These are phyloP conservation scores for Rhadinocentrus ornatus DNA, from an alignment of 2,797 vertebrate species.

Conservation along the genomic window DNA sequence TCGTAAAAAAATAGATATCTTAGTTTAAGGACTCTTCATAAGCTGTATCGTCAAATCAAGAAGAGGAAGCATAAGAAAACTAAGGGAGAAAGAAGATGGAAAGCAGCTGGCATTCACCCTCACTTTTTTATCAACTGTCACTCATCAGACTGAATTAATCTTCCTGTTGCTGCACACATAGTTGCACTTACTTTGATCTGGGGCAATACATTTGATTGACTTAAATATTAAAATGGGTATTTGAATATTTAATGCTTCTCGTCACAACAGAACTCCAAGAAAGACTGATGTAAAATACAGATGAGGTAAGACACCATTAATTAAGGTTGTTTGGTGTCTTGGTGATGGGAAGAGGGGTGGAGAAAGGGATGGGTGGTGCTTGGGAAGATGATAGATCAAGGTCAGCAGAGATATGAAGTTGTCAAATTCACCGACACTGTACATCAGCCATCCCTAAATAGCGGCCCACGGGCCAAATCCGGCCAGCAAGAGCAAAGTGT, in stretches of 20 bases:
- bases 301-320: conserved; percentile 58
- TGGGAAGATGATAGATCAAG: conserved; percentile 54
- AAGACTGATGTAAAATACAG: conserved; percentile 56
- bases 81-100: conserved; percentile 5
- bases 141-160: conserved; percentile 64
- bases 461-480: too few species aligned
- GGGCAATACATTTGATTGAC: conserved; percentile 62
- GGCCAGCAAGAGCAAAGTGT: too few species aligned
- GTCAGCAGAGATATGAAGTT: conserved; percentile 50
- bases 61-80: neutral
- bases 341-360: conserved; percentile 34
- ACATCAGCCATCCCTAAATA: conserved; percentile 1
- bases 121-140: conserved; percentile 57
- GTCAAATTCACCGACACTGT: conserved; percentile 13
- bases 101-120: conserved; percentile 29
- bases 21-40: conserved; percentile 40
- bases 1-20: conserved; percentile 35
- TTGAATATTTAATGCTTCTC: conserved; percentile 73
- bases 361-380: conserved; percentile 2
- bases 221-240: conserved; percentile 63
- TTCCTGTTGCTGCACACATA: conserved; percentile 48
- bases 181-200: conserved; percentile 68
- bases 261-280: conserved; percentile 40
- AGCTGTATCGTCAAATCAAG: conserved; percentile 8
- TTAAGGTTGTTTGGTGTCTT: conserved; percentile 60